Evolutionary conservation across 2,113 vertebrate species (phyloP).

Genomic region (Daphoenositta chrysoptera): DNA sequence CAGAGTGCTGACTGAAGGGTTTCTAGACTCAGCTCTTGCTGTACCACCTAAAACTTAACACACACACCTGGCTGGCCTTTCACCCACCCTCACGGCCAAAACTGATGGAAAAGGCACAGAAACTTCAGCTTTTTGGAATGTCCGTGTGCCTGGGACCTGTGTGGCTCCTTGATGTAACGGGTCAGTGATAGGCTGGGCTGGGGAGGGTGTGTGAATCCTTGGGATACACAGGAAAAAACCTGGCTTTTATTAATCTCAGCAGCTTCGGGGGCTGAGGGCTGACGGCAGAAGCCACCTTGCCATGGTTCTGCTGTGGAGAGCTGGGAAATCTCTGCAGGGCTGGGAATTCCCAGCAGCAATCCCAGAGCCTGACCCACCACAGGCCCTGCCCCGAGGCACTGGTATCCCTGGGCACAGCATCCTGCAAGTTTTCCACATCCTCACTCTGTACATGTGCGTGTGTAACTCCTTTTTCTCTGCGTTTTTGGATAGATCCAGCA

Average conservation of each 20-base stretch:
- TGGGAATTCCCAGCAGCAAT: background rate
- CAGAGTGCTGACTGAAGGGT: background rate
- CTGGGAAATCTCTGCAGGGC: background rate
- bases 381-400: accelerated
- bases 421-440: background rate
- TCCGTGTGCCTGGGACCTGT: accelerated
- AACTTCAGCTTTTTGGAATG: background rate
- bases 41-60: accelerated
- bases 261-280: background rate
- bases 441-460: accelerated
- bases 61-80: accelerated
- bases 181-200: background rate
- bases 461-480: background rate
- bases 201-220: background rate
- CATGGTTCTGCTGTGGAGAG: background rate
- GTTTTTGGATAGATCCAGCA: background rate
- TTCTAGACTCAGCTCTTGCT: background rate
- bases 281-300: background rate
- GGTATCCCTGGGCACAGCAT: background rate
- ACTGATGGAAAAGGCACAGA: background rate
- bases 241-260: background rate
- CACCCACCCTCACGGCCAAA: accelerated
- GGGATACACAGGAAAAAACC: accelerated
- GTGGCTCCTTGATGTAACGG: accelerated
- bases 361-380: background rate